Base-by-base conservation (phyloP, 2,797 vertebrate species). In the Distichodus sexfasciatus region DNA sequence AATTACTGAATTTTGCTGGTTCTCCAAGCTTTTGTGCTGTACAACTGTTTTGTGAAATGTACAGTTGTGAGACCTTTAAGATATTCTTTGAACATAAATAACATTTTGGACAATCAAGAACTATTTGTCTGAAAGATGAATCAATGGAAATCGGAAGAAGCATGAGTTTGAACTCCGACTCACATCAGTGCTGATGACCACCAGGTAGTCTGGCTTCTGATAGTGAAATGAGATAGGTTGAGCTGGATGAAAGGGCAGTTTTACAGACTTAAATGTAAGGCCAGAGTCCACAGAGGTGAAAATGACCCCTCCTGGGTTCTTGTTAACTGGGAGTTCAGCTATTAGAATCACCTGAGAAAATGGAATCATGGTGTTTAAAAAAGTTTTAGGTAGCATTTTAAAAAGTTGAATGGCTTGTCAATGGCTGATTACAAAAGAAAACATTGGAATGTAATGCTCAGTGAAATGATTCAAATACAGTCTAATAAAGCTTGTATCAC, bases 251-350 rank as follows among this genome's bases (percentile, higher is more conserved):
- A 93, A 93, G 41, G 90, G 88, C 41, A 93, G 83, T n/a, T 85
- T 81, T 50, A 89, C 83, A 62, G 84, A 83, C 50, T 72, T 84
- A 75, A 93, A 93, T 11, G 87, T 87, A 1, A 87, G 80, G 0
- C 89, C 91, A 0, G 91, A 90, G 9, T 93, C 89, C 0, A 69
- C 79, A 4, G 92, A 93, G 21, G 87, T 91, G 73, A 92, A 90
- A 74, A 92, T 87, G 58, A 90, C 69, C 35, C 91, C 91, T 2
- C 91, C 89, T 3, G 75, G 58, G 35, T 80, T 60, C 24, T 88
- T 62, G 7, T 88, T 53, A 36, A 87, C 72, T 0, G 86, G 85
- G 0, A 81, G 76, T 78, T 91, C 89, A 1, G 87, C 90, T 1
- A 86, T 91, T 74, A 93, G 19, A 66, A 93, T 92, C 70, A 92